phyloP scores from a whole-genome alignment of 2,113 vertebrate species.

The Equus przewalskii region DNA sequence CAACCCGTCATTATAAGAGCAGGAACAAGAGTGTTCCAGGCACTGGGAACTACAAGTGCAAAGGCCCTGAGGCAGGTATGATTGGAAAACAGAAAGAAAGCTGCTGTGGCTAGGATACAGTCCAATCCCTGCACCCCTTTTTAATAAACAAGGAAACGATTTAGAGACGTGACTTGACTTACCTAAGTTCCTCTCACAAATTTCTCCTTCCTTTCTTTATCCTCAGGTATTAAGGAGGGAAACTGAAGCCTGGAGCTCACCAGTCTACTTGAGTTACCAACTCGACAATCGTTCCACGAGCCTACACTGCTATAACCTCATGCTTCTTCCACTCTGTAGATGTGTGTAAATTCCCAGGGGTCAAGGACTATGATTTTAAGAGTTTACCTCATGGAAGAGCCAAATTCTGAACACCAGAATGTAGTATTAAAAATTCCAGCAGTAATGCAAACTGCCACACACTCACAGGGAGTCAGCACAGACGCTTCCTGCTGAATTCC shows the following conservation, averaged over 20 bases:
- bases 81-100: slow-evolving; percentile 1
- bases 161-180: neutral
- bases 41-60: neutral
- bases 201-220: neutral
- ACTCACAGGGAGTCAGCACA: neutral
- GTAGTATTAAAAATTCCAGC: neutral
- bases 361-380: neutral
- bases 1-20: neutral
- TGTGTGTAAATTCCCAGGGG: neutral
- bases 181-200: neutral
- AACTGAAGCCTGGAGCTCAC: neutral
- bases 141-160: slow-evolving; percentile 3
- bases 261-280: neutral
- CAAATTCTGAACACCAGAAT: neutral
- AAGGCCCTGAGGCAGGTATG: neutral
- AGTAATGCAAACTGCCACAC: neutral
- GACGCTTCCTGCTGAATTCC: neutral
- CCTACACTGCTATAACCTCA: neutral
- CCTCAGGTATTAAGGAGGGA: neutral
- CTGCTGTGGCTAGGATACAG: neutral
- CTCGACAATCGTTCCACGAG: neutral
- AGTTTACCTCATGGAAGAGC: neutral
- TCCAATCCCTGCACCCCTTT: neutral
- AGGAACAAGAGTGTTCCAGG: neutral
- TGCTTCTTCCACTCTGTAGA: neutral